These are phyloP conservation scores for Holotrichia oblita DNA, from an alignment of 1,140 invertebrate genomes.

Conservation along the genomic window DNA sequence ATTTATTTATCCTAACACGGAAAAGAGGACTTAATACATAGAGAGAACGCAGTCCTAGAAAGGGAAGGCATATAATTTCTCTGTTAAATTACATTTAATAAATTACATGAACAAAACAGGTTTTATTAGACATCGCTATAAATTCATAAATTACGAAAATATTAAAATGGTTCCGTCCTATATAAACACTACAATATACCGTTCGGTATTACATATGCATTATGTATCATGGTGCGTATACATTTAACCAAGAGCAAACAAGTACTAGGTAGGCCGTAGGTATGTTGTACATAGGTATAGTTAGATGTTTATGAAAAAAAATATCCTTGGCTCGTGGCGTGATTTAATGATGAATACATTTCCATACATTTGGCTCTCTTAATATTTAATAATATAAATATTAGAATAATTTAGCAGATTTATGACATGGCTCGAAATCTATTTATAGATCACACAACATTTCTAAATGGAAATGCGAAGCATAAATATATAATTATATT, in stretches of 20 bases:
- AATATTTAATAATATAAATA: constrained; percentile 11
- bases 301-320: not conserved
- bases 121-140: no score
- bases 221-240: constrained; percentile 9
- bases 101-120: no score
- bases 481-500: not conserved
- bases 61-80: no score
- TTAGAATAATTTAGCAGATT: constrained; percentile 7
- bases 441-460: not conserved
- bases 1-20: no score
- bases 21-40: no score
- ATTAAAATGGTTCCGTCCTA: not conserved
- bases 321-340: not conserved
- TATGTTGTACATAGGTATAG: not conserved
- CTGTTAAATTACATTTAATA: no score
- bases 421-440: not conserved
- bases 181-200: not conserved
- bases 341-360: constrained; percentile 4
- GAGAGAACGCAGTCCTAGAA: no score
- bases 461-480: not conserved
- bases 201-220: not conserved
- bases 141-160: no score
- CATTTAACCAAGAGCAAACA: not conserved
- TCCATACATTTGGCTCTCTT: not conserved
- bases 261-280: no score